Evolutionary conservation across 2,113 vertebrate species (phyloP).

Genomic region (human (Homo sapiens)): DNA sequence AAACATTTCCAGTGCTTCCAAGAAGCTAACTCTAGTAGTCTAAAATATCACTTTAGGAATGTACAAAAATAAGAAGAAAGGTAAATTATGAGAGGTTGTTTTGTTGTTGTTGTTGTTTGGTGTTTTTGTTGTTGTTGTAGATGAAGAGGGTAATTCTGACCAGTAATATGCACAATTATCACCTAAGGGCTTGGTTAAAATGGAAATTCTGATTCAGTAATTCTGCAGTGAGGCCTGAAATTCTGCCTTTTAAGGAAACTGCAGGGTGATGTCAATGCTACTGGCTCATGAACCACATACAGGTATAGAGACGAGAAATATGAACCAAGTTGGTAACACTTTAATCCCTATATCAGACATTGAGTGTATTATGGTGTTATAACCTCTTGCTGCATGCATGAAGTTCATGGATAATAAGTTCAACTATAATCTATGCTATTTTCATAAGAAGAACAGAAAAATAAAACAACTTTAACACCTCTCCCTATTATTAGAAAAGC

Average conservation of each 20-base stretch:
- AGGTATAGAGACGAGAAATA: neutral
- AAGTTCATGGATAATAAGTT: neutral
- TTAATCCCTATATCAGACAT: neutral
- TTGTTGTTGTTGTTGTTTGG: neutral
- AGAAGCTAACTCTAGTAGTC: neutral
- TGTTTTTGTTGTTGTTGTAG: too few relatives aligned
- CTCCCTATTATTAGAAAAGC: neutral
- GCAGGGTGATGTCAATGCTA: fast-evolving
- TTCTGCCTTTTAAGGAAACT: neutral
- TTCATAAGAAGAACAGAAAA: neutral
- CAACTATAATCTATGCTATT: neutral
- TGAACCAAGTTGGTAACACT: neutral
- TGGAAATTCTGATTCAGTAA: neutral
- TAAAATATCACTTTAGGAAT: neutral
- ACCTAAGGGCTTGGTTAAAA: neutral
- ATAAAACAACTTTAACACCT: neutral
- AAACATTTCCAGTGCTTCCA: neutral
- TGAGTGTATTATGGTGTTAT: neutral
- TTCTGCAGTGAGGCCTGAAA: neutral
- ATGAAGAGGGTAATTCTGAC: too few relatives aligned
- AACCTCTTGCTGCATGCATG: neutral
- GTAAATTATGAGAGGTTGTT: neutral
- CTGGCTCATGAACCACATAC: neutral
- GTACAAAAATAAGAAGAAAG: neutral
- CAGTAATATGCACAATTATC: neutral